Conservation (phyloP, 2,888 invertebrate species). For the Andrena minutula region DNA sequence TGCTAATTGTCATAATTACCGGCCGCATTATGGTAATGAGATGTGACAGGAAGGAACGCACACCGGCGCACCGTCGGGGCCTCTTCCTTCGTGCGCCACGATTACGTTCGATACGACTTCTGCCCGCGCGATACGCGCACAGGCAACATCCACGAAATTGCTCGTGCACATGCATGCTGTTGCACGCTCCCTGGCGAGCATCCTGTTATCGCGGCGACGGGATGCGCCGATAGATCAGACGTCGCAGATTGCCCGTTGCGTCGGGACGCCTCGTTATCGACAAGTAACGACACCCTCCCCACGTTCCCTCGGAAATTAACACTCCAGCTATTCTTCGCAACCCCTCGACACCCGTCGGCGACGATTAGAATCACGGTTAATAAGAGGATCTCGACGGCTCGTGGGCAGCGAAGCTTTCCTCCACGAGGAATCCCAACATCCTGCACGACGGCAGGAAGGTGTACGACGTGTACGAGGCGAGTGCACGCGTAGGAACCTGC, state of each 20-base stretch:
- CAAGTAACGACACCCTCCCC: too few relatives aligned
- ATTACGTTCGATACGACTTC: constrained; percentile 18
- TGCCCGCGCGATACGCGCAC: constrained; percentile 2
- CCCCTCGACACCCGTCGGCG: constrained; percentile 5
- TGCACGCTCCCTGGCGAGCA: constrained; percentile 43
- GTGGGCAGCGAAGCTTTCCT: neutral
- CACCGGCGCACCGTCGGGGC: constrained; percentile 1
- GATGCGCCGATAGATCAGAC: constrained; percentile 27
- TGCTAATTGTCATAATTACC: constrained; percentile 81
- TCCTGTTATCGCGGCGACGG: constrained; percentile 58
- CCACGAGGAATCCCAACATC: constrained; percentile 10
- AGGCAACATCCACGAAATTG: constrained; percentile 35
- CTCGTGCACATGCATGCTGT: constrained; percentile 39
- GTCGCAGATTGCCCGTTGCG: constrained; percentile 23
- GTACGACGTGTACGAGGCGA: neutral
- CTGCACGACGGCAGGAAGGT: constrained; percentile 1
- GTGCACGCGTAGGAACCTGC: constrained; percentile 16
- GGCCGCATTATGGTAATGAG: constrained; percentile 80
- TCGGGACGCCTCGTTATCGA: constrained; percentile 20
- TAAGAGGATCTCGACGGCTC: constrained; percentile 25
- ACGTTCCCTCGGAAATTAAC: constrained; percentile 34
- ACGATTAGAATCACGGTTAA: constrained; percentile 13
- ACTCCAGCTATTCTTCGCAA: neutral
- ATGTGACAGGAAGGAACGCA: constrained; percentile 79
- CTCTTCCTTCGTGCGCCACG: constrained; percentile 23